phyloP scores from a whole-genome alignment of 2,113 vertebrate genomes.

The Muntiacus muntjak region DNA sequence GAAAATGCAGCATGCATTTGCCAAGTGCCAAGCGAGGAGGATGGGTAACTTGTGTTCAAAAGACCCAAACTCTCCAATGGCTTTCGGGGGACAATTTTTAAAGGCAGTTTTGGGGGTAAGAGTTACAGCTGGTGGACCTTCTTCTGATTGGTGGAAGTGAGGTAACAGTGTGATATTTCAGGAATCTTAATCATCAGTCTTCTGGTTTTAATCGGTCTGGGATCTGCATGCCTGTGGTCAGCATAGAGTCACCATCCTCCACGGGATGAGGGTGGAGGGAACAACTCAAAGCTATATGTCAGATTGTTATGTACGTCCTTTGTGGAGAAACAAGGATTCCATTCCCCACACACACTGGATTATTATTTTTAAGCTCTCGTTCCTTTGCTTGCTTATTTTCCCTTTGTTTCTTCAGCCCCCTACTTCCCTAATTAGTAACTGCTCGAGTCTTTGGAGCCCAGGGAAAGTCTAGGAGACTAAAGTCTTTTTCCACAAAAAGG shows the following conservation, averaged over 20 bases:
- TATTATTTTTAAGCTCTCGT: not conserved
- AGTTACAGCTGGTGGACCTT: not conserved
- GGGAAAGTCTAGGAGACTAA: not conserved
- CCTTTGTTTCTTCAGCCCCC: not conserved
- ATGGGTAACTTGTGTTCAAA: not conserved
- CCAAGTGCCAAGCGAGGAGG: not conserved
- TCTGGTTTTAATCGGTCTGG: not conserved
- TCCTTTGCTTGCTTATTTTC: not conserved
- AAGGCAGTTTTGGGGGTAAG: not conserved
- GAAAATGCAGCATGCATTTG: not conserved
- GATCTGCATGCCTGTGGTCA: not conserved
- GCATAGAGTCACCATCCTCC: not conserved
- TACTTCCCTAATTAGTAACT: not conserved
- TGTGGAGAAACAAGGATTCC: not conserved
- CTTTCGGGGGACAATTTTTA: not conserved
- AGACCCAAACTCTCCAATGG: not conserved
- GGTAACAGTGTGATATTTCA: not conserved
- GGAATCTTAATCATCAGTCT: not conserved
- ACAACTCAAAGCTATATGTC: not conserved
- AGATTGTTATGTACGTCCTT: not conserved
- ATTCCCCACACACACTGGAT: not conserved
- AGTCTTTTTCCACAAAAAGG: not conserved
- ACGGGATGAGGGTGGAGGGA: not conserved
- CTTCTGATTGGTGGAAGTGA: not conserved
- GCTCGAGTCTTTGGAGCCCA: not conserved